Evolutionary conservation across 2,113 vertebrate species (phyloP), one percentile per base, ranked within the genome.

Genomic region (Aphelocoma coerulescens): DNA sequence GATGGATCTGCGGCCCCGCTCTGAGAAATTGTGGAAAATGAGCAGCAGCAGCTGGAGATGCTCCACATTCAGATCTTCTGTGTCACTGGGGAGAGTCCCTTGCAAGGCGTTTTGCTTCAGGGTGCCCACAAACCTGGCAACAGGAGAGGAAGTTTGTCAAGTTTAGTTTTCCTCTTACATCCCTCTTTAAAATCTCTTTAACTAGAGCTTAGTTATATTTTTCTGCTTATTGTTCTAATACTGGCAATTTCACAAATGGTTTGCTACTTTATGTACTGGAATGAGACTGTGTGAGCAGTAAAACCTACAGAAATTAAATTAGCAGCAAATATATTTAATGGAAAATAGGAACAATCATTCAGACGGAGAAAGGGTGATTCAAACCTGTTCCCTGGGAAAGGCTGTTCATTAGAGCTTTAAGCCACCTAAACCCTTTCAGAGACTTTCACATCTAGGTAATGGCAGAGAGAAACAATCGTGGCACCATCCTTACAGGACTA

Each of bases 11-110:
- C 98, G 99, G 23, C 99, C 99, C 5, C 98, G 98, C 96, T 99
- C 99, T 0, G 99, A 99, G 96, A 99, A 98, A 88, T 99, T 99
- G 97, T 99, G 99, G 96, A 99, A 99, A 93, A 99, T 99, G 35
- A 99, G 99, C 43, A 99, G 97, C n/a, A 99, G 98, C 54, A 99
- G 98, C 96, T 99, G 99, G 52, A 99, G 98, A 92, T 99, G 99
- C 73, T 99, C 99, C 11, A 99, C 98, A 4, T 99, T 99, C 72
- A 99, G 97, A 80, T 99, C 99, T 72, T 99, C 99, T 0, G 97
- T 97, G 91, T 99, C 99, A 20, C 87, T 97, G 13, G 99, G 99
- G 63, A 99, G 96, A 55, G 98, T 91, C 7, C 99, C 99, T 89
- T 99, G 99, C 79, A 99, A 85, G 16, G 98, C 98, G 6, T 98